Percentiles rank a stretch among this genome's conserved stretches.
Evolutionary conservation across 2,113 vertebrate genomes (phyloP).

Genomic region (Corapipo altera): DNA sequence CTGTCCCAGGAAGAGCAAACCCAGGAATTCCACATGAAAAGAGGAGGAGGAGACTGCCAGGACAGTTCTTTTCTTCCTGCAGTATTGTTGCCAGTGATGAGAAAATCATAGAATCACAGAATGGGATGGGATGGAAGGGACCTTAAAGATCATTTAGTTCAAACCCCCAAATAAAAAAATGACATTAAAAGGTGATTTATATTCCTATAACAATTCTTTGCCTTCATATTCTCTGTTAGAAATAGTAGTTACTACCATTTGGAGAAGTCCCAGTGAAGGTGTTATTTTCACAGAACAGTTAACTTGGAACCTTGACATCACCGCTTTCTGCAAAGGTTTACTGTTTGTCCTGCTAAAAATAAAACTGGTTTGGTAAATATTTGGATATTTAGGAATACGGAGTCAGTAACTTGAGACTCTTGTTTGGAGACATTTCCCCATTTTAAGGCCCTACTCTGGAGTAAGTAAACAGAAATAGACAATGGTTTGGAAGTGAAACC

Average conservation of each 20-base stretch:
- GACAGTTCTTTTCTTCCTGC: background rate
- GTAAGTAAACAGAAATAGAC: accelerated
- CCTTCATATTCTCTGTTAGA: background rate
- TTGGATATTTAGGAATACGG: background rate
- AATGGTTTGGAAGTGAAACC: background rate
- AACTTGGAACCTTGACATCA: background rate
- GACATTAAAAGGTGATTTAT: background rate
- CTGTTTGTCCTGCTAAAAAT: background rate
- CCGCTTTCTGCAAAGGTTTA: background rate
- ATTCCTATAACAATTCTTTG: background rate
- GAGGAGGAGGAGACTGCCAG: background rate
- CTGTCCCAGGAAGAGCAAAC: background rate
- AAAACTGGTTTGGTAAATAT: accelerated
- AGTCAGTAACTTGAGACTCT: background rate
- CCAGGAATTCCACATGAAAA: background rate
- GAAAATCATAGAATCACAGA: background rate
- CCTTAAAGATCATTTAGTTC: background rate
- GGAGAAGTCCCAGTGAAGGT: background rate
- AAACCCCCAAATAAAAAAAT: background rate
- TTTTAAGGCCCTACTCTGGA: background rate
- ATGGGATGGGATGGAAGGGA: background rate
- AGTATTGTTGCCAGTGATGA: background rate
- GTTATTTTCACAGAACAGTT: background rate
- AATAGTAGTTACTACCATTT: background rate
- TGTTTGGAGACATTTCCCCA: background rate